phyloP scores from a whole-genome alignment of 23 tunicate species.

The Diplosoma virens region DNA sequence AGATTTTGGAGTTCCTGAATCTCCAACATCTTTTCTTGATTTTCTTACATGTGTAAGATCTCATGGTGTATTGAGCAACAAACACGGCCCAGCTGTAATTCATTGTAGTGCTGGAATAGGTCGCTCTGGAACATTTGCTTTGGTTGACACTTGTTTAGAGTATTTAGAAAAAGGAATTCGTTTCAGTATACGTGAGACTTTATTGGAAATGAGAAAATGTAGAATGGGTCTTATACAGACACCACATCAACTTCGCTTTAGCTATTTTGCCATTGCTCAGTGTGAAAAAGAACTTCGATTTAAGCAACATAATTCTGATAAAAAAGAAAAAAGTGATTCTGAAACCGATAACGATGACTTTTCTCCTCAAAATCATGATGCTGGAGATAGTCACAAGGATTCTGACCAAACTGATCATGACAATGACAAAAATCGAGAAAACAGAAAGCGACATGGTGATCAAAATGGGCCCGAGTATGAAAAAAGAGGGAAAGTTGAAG shows the following conservation, averaged over 20 bases:
- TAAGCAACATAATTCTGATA: neutral
- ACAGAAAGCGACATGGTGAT: slow-evolving; percentile 12
- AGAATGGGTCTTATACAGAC: slow-evolving; percentile 98
- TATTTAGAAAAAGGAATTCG: slow-evolving; percentile 50
- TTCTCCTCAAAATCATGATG: neutral
- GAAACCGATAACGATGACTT: neutral
- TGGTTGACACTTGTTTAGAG: slow-evolving; percentile 89
- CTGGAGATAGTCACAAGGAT: neutral
- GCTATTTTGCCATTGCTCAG: slow-evolving; percentile 80
- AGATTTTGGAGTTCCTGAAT: slow-evolving; percentile 99
- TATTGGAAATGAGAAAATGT: slow-evolving; percentile 76
- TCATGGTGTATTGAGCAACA: slow-evolving; percentile 39
- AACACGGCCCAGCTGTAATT: slow-evolving; percentile 80
- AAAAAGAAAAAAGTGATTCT: neutral
- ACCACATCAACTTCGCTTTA: slow-evolving; percentile 81
- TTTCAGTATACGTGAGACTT: slow-evolving; percentile 56
- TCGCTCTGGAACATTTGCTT: slow-evolving; percentile 90
- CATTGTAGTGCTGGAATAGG: slow-evolving; percentile 99
- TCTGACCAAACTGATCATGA: neutral
- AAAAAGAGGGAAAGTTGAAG: slow-evolving; percentile 13
- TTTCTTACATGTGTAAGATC: slow-evolving; percentile 75
- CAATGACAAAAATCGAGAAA: neutral
- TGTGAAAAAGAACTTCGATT: slow-evolving; percentile 41
- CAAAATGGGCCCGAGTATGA: slow-evolving; percentile 13
- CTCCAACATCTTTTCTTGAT: slow-evolving; percentile 87